These are phyloP conservation scores for Formica selysi DNA, from an alignment of 1,140 invertebrate species.

Conservation along the genomic window DNA sequence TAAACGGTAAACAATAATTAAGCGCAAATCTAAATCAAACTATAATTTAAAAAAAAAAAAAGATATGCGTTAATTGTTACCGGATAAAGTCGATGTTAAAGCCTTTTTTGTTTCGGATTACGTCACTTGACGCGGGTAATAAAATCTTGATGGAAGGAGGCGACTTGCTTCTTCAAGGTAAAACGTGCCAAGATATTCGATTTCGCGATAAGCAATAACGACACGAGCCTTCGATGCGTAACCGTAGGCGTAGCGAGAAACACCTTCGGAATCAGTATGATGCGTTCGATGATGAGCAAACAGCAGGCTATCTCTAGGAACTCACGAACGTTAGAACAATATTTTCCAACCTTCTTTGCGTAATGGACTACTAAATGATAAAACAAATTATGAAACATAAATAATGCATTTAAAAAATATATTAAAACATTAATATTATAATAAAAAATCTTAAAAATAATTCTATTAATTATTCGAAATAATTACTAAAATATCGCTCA, in stretches of 20 bases:
- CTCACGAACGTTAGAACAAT: slow-evolving; percentile 37
- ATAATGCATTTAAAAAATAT: neutral
- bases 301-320: slow-evolving; percentile 9
- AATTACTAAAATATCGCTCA: neutral
- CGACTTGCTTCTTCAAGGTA: slow-evolving; percentile 50
- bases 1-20: neutral
- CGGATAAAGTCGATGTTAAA: slow-evolving; percentile 27
- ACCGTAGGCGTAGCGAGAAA: slow-evolving; percentile 58
- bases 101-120: slow-evolving; percentile 47
- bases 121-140: slow-evolving; percentile 43
- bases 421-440: neutral
- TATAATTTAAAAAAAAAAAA: neutral
- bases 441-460: neutral
- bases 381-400: slow-evolving; percentile 19
- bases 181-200: slow-evolving; percentile 59
- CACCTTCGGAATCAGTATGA: slow-evolving; percentile 43
- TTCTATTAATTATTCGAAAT: neutral
- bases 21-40: neutral
- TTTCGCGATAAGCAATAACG: slow-evolving; percentile 57
- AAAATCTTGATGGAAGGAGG: slow-evolving; percentile 50
- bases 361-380: slow-evolving; percentile 16
- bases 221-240: slow-evolving; percentile 52
- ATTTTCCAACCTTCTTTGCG: slow-evolving; percentile 34
- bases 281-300: slow-evolving; percentile 58
- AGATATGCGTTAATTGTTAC: slow-evolving; percentile 11